Conservation (phyloP, 30 jellyfish, hydroid and myxozoan genomes). For the Pelagia noctiluca region DNA sequence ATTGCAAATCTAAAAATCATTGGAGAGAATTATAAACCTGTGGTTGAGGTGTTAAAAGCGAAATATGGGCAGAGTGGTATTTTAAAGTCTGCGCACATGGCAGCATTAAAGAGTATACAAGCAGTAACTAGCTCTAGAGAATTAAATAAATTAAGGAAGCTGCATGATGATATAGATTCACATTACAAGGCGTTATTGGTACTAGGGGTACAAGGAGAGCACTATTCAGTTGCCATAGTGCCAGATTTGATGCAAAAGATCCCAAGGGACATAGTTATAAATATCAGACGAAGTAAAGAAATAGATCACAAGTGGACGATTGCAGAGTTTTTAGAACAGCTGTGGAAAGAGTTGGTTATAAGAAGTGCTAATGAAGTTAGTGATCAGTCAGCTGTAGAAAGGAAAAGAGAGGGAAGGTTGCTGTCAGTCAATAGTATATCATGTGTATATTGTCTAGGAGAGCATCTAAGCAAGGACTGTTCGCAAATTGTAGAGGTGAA, state of each 20-base stretch:
- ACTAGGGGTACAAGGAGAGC: slow-evolving; percentile 42
- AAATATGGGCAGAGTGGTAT: slow-evolving; percentile 29
- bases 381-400: not conserved
- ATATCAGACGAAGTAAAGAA: slow-evolving; percentile 11
- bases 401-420: slow-evolving; percentile 22
- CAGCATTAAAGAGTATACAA: slow-evolving; percentile 23
- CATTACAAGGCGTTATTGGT: slow-evolving; percentile 34
- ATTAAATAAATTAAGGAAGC: slow-evolving; percentile 6
- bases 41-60: slow-evolving; percentile 1
- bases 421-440: slow-evolving; percentile 23
- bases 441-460: not conserved
- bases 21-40: slow-evolving; percentile 44
- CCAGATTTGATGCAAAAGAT: slow-evolving; percentile 34
- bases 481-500: not conserved
- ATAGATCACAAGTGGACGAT: slow-evolving; percentile 42
- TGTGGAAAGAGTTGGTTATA: slow-evolving; percentile 41
- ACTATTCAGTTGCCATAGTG: slow-evolving; percentile 44
- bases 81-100: slow-evolving; percentile 25
- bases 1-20: slow-evolving; percentile 21
- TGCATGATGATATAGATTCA: slow-evolving; percentile 30
- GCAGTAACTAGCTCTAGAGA: slow-evolving; percentile 19
- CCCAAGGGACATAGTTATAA: slow-evolving; percentile 26
- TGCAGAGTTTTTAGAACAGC: slow-evolving; percentile 45
- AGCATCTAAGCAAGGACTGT: slow-evolving; percentile 16
- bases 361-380: slow-evolving; percentile 8